Evolutionary conservation across 2,888 invertebrate genomes (phyloP), one percentile per base, ranked within the genome.

Genomic region (Eurytoma adleriae): DNA sequence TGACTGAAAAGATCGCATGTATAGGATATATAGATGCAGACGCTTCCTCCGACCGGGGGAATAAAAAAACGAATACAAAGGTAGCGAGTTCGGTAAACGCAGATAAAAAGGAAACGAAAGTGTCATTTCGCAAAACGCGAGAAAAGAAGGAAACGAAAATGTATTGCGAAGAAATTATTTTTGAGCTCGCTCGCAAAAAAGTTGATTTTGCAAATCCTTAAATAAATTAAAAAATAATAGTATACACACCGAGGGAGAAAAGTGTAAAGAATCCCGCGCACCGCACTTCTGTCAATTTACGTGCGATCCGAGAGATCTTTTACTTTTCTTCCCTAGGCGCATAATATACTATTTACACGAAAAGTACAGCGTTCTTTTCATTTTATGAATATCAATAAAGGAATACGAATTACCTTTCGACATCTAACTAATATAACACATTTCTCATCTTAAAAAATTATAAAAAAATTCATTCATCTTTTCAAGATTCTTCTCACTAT

Each of bases 371-470:
- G 1, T 57, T 74, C 30, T 59, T 72, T 52, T 68, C 56, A 7
- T 7, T 7, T 40, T 27, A 67, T 70, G 18, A 66, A 74, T 74
- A 64, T 72, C 62, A 54, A 40, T 71, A 72, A 54, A 80, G 57
- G 61, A 80, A 67, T 71, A 76, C 64, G 54, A 76, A 79, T 79
- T 79, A 79, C 68, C 56, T 71, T 75, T 57, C 73, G 72, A 78
- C 57, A 78, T 77, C 67, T 77, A 80, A 68, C 71, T 82, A 82
- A 80, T 67, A 64, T 57, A 79, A 82, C 67, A 79, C 70, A 73
- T 73, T 67, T 68, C 57, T 80, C 74, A 57, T 78, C 70, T 82
- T 69, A 78, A 78, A 80, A 80, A 80, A 82, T 82, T 80, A 82
- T 82, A 78, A 80, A 79, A 82, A 74, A 74, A 74, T 76, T 78